Conservation (phyloP, 2,888 invertebrate species). For the Parnassius glacialis region DNA sequence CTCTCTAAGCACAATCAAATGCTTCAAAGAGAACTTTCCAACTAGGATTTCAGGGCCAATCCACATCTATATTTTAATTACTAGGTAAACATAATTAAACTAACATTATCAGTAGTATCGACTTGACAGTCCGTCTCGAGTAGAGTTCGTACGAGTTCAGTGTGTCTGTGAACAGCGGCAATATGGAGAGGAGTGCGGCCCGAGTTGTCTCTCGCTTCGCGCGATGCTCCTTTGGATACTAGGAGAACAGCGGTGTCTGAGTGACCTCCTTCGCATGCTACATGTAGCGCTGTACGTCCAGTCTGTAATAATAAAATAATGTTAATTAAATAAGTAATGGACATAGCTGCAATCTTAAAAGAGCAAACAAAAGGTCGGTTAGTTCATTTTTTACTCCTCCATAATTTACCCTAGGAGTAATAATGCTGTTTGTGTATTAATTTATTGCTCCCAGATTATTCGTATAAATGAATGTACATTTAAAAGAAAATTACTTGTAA, state of each 20-base stretch:
- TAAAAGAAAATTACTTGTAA: too few species aligned
- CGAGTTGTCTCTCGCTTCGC: constrained; percentile 85
- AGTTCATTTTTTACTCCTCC: too few species aligned
- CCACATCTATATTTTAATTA: constrained; percentile 13
- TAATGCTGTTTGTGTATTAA: too few species aligned
- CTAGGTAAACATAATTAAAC: constrained; percentile 36
- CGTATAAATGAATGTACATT: too few species aligned
- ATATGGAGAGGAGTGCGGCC: constrained; percentile 88
- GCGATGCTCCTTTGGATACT: constrained; percentile 82
- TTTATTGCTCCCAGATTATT: too few species aligned
- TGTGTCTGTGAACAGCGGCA: constrained; percentile 88
- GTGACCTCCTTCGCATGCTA: constrained; percentile 86
- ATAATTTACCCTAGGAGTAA: too few species aligned
- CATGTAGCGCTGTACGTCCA: constrained; percentile 84
- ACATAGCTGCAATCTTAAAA: too few species aligned
- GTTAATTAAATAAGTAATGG: too few species aligned
- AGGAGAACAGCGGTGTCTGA: constrained; percentile 81
- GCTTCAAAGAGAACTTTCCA: too few species aligned
- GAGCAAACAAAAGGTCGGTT: too few species aligned
- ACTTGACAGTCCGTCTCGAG: constrained; percentile 85
- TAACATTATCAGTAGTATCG: constrained; percentile 72
- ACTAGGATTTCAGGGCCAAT: background rate
- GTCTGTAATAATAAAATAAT: constrained; percentile 39
- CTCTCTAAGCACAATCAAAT: too few species aligned
- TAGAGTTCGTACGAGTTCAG: constrained; percentile 85